Evolutionary conservation across 2,888 invertebrate genomes (phyloP), one percentile per base, ranked within the genome.

Genomic region (Nymphalis urticae): DNA sequence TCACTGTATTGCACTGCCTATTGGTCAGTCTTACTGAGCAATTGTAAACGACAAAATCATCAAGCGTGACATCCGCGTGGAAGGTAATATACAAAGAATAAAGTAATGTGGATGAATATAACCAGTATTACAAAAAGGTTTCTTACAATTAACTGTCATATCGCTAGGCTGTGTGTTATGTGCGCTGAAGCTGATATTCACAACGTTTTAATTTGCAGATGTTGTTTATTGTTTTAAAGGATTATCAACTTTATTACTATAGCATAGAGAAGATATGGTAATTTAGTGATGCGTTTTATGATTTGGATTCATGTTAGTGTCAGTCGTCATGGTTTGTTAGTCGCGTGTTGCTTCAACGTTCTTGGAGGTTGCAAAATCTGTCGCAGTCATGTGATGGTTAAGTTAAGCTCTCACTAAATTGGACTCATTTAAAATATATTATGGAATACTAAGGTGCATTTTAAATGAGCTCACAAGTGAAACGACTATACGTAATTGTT

Each of bases 281-380:
- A 48, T 64, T 73, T 72, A 47, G 13, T 36, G 53, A 48, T 62
- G 24, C 70, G 68, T 66, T 58, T 65, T 17, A 13, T 73, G 75
- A 67, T 63, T 79, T 77, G 79, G 79, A 77, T 74, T 77, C 68
- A 77, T 76, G 82, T 81, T 76, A 85, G 87, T 87, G 88, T 86
- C 86, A 84, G 86, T 77, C 85, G 90, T 88, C 85, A 89, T 82
- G 90, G 85, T 86, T 82, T 81, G 85, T 79, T 81, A 80, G 75
- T 70, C 72, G 66, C 78, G 75, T 77, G 82, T 89, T 89, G 85
- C 89, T 84, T 84, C 90, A 90, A 81, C 76, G 79, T 76, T 78
- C 75, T 79, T 79, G 77, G 83, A 82, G 83, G 87, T 89, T 89
- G 90, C 89, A 84, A 88, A 84, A 87, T 87, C 84, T 88, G 88